A percentile compares a stretch with the other conserved stretches of the same genome.
Conservation (phyloP, 1,140 invertebrate species). For the Calephelis virginiensis region DNA sequence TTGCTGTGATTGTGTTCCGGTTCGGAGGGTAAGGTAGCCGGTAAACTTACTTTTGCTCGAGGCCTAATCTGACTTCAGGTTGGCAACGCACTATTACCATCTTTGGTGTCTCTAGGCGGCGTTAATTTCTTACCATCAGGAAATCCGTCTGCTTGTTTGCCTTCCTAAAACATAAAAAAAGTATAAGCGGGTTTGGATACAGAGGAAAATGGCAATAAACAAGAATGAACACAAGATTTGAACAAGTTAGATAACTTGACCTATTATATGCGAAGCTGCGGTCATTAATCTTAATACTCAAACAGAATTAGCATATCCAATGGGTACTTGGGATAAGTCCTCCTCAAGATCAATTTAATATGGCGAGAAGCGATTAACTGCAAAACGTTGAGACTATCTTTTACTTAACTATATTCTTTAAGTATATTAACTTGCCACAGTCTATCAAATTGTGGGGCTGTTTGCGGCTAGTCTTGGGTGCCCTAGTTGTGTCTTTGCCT, state of each 20-base stretch:
- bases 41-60: no score
- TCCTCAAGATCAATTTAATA: not conserved
- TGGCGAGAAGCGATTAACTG: not conserved
- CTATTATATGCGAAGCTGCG: not conserved
- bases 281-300: not conserved
- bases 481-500: no score
- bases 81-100: no score
- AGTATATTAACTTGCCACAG: not conserved
- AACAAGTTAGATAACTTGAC: not conserved
- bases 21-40: no score
- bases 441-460: not conserved
- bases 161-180: not conserved
- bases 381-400: not conserved
- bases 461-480: no score
- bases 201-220: no score
- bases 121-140: no score
- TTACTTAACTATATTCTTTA: not conserved
- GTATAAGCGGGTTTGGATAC: not conserved
- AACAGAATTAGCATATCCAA: conserved; percentile 1
- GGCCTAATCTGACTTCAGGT: no score
- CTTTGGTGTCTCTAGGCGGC: no score
- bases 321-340: not conserved
- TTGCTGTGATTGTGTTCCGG: no score
- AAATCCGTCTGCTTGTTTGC: no score
- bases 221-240: no score